These are phyloP conservation scores for Ophiothrix spiculata DNA, from an alignment of 35 echinoderm and acorn worm genomes.

Conservation along the genomic window DNA sequence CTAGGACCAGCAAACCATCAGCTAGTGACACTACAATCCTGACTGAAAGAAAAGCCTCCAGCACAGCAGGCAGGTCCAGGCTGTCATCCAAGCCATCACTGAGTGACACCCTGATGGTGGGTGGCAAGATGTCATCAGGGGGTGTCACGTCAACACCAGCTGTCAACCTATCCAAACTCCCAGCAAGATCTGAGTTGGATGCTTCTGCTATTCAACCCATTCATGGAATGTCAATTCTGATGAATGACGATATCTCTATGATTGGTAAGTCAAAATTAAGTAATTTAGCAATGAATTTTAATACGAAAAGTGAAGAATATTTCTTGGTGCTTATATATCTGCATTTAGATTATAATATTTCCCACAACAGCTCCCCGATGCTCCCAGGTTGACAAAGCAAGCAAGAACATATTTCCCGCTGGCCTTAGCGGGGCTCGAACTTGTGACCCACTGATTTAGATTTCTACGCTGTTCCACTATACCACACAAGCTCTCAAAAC, in stretches of 20 bases:
- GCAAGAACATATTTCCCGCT: too few relatives aligned
- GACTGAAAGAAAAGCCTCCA: too few relatives aligned
- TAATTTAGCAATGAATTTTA: neutral
- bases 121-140: conserved; percentile 12
- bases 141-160: conserved; percentile 57
- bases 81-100: neutral
- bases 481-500: too few relatives aligned
- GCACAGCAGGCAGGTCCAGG: neutral
- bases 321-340: too few relatives aligned
- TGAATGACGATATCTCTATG: conserved; percentile 28
- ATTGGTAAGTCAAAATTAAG: conserved; percentile 9
- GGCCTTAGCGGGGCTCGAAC: too few relatives aligned
- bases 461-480: too few relatives aligned
- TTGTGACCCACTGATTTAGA: too few relatives aligned
- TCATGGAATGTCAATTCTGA: conserved; percentile 21
- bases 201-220: conserved; percentile 33
- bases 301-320: too few relatives aligned
- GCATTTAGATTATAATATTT: too few relatives aligned
- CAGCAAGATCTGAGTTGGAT: conserved; percentile 22
- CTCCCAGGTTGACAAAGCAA: too few relatives aligned
- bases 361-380: too few relatives aligned
- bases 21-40: neutral
- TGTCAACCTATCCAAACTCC: conserved; percentile 32
- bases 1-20: conserved; percentile 9
- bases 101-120: conserved; percentile 51